Evolutionary conservation across 2,797 vertebrate genomes (phyloP).

Genomic region (Spea hammondii): DNA sequence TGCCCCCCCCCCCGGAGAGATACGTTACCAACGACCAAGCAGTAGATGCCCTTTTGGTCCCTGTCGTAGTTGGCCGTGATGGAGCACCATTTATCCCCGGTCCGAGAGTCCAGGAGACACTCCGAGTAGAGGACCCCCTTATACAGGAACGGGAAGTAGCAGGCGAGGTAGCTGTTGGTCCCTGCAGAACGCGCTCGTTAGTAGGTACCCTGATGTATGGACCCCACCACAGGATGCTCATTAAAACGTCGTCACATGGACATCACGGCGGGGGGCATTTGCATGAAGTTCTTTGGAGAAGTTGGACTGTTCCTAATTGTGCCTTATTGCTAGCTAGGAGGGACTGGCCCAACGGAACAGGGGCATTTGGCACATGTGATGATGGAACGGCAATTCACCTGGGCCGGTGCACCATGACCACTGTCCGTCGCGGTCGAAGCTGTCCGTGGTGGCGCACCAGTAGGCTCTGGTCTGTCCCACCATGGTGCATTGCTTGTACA

Average conservation of each 20-base stretch:
- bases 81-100: slow-evolving; percentile 5
- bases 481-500: slow-evolving; percentile 5
- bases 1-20: too few species aligned
- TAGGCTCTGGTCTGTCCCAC: slow-evolving; percentile 11
- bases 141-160: slow-evolving; percentile 22
- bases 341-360: too few species aligned
- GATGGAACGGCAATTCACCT: background rate
- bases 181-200: too few species aligned
- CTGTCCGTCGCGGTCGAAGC: slow-evolving; percentile 16
- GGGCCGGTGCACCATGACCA: slow-evolving; percentile 33
- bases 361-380: too few species aligned
- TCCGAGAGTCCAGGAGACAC: background rate
- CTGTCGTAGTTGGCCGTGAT: background rate
- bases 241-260: too few species aligned
- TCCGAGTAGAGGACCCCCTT: background rate
- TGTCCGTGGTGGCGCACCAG: slow-evolving; percentile 31
- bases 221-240: too few species aligned
- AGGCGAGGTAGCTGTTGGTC: background rate
- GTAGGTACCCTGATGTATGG: too few species aligned
- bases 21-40: slow-evolving; percentile 20
- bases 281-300: too few species aligned
- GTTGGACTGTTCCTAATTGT: too few species aligned
- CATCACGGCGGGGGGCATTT: too few species aligned
- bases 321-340: too few species aligned
- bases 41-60: slow-evolving; percentile 6